phyloP scores from a whole-genome alignment of 2,888 invertebrate genomes.

The Phlogophora meticulosa region DNA sequence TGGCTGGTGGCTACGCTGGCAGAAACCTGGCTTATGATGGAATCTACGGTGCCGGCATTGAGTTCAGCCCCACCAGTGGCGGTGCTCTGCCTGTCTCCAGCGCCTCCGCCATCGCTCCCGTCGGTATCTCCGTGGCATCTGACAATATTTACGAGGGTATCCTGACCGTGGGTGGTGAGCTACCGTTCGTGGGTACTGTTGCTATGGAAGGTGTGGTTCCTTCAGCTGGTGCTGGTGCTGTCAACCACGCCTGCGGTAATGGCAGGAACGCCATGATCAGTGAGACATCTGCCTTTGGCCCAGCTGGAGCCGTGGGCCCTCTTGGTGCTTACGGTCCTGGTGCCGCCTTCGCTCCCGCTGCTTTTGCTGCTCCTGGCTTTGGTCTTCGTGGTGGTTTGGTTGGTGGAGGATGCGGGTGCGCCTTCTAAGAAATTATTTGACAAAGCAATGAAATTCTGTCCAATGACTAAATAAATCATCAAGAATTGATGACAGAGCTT shows the following conservation, averaged over 20 bases:
- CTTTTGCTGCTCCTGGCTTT: constrained; percentile 1
- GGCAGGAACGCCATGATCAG: constrained; percentile 65
- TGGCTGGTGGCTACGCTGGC: constrained; percentile 15
- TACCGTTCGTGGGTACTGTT: constrained; percentile 73
- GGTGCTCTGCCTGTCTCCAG: constrained; percentile 41
- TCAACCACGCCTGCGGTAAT: constrained; percentile 75
- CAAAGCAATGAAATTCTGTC: background rate
- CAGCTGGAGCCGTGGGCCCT: constrained; percentile 56
- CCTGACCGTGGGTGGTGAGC: constrained; percentile 69
- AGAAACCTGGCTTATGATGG: constrained; percentile 23
- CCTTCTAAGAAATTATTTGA: background rate
- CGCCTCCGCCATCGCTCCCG: constrained; percentile 1
- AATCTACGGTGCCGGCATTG: constrained; percentile 12
- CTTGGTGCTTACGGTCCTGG: constrained; percentile 9
- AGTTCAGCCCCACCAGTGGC: constrained; percentile 31
- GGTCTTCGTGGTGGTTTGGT: constrained; percentile 1
- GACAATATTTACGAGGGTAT: constrained; percentile 57
- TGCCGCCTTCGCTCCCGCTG: constrained; percentile 26
- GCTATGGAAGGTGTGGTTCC: constrained; percentile 73
- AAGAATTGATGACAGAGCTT: too few relatives aligned
- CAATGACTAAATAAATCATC: too few relatives aligned
- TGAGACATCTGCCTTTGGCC: constrained; percentile 32
- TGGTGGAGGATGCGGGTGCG: constrained; percentile 26
- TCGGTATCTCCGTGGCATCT: constrained; percentile 49
- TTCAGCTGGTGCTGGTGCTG: constrained; percentile 72